These are phyloP conservation scores for Podocnemis expansa DNA, from an alignment of 2,113 vertebrate species.

Conservation along the genomic window DNA sequence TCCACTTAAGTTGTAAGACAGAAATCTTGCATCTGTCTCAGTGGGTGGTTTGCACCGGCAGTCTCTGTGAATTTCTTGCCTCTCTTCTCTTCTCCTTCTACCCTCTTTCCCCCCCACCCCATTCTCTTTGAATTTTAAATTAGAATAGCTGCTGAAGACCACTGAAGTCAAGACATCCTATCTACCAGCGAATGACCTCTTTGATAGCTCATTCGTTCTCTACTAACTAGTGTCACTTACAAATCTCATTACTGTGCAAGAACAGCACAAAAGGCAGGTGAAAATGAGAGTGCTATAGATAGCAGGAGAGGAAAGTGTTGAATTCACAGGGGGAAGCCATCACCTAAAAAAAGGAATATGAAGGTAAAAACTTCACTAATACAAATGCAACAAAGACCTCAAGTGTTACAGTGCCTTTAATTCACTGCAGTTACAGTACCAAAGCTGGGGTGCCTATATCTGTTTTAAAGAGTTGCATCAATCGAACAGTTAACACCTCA, in stretches of 20 bases:
- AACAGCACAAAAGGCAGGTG: neutral
- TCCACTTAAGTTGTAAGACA: neutral
- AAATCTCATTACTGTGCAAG: constrained; percentile 43
- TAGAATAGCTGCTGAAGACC: neutral
- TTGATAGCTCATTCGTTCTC: neutral
- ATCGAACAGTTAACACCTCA: neutral
- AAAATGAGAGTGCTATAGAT: neutral
- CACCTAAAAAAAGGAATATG: neutral
- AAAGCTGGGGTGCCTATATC: fast-evolving
- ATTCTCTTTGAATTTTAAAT: neutral
- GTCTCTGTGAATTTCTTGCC: neutral
- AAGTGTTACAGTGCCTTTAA: neutral
- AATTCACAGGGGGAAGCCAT: neutral
- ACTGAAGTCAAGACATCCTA: neutral
- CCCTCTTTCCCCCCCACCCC: too few species aligned
- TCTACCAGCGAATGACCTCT: neutral
- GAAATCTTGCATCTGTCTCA: neutral
- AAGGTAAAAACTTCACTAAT: neutral
- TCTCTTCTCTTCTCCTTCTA: neutral
- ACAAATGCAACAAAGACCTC: neutral
- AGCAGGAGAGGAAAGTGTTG: neutral
- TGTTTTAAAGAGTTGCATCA: neutral
- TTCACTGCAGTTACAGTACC: neutral
- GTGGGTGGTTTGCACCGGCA: neutral
- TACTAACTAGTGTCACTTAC: constrained; percentile 30